These are phyloP conservation scores for Trilocha varians DNA, from an alignment of 2,888 invertebrate genomes.

Conservation along the genomic window DNA sequence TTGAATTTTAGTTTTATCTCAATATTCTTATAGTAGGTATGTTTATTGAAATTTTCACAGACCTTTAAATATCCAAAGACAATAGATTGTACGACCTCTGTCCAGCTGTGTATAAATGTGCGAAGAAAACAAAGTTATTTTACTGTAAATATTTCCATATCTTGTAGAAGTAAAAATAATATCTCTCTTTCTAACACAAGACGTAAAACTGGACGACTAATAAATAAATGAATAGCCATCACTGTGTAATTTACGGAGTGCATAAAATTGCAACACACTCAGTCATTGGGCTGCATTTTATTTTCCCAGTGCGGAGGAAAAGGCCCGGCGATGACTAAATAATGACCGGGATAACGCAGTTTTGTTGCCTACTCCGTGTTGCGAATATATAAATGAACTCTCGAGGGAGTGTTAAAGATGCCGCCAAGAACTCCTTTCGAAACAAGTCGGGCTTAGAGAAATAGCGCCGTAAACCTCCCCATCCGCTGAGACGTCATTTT, in stretches of 20 bases:
- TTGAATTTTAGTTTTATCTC: too few relatives aligned
- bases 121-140: too few relatives aligned
- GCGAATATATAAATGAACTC: conserved; percentile 72
- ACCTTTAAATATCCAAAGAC: too few relatives aligned
- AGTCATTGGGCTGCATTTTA: conserved; percentile 63
- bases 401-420: conserved; percentile 70
- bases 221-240: background rate
- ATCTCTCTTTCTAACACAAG: conserved; percentile 7
- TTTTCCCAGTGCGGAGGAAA: conserved; percentile 38
- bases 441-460: conserved; percentile 64
- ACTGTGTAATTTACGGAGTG: conserved; percentile 17
- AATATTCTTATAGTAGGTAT: too few relatives aligned
- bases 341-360: conserved; percentile 72
- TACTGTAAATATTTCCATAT: too few relatives aligned
- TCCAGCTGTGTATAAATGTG: too few relatives aligned
- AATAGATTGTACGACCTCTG: too few relatives aligned
- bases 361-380: conserved; percentile 70
- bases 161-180: too few relatives aligned
- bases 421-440: conserved; percentile 66
- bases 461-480: conserved; percentile 65
- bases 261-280: conserved; percentile 38
- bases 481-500: conserved; percentile 61
- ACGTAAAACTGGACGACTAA: background rate
- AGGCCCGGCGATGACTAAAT: conserved; percentile 69
- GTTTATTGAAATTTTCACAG: too few relatives aligned